Percentiles rank a stretch among this genome's conserved stretches.
Conservation (phyloP, 2,888 invertebrate genomes). For the Drosophila engyochracea region DNA sequence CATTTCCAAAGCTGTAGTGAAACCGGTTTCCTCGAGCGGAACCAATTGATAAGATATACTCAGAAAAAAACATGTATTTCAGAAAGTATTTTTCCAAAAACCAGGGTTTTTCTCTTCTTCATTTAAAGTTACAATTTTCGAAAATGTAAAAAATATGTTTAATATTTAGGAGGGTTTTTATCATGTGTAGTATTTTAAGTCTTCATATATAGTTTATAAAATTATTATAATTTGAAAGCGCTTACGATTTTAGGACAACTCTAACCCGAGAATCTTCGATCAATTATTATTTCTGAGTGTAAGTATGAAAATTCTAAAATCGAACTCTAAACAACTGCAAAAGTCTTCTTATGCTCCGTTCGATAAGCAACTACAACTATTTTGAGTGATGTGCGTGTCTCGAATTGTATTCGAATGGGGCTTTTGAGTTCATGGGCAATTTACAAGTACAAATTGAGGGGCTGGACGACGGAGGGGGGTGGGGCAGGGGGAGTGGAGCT, state of each 20-base stretch:
- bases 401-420: neutral
- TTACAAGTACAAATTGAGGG: conserved; percentile 64
- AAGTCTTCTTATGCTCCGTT: neutral
- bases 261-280: neutral
- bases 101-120: neutral
- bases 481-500: neutral
- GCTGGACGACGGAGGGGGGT: neutral
- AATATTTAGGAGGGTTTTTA: neutral
- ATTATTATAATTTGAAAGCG: neutral
- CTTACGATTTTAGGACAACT: neutral
- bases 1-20: neutral
- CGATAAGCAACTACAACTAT: neutral
- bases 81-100: neutral
- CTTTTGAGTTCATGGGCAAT: conserved; percentile 61
- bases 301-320: neutral
- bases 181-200: neutral
- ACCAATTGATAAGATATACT: neutral
- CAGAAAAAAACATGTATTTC: neutral
- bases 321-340: neutral
- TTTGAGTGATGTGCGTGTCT: neutral
- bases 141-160: neutral
- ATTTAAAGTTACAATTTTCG: neutral
- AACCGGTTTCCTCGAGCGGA: neutral
- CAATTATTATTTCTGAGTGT: neutral
- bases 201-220: neutral